phyloP scores from a whole-genome alignment of 1,140 invertebrate genomes.

The Dendroctonus ponderosae region DNA sequence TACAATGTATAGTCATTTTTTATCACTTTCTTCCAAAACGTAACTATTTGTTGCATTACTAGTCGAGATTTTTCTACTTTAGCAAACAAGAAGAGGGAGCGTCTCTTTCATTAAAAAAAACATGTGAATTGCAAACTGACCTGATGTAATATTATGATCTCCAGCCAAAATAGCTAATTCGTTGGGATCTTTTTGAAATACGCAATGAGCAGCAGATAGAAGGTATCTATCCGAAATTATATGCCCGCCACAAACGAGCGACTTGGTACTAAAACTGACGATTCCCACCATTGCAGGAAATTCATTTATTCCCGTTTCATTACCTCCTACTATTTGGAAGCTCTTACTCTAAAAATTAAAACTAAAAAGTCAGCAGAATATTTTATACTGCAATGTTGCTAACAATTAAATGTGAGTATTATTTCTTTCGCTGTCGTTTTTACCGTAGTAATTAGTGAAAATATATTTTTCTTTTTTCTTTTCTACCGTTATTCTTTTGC shows the following conservation, averaged over 20 bases:
- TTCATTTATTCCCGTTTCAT: constrained; percentile 60
- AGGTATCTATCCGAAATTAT: constrained; percentile 62
- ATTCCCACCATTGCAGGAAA: constrained; percentile 67
- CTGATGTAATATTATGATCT: constrained; percentile 40
- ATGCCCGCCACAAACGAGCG: constrained; percentile 63
- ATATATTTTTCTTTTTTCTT: too few species aligned
- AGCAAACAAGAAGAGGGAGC: too few species aligned
- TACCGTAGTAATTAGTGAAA: too few species aligned
- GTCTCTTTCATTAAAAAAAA: too few species aligned
- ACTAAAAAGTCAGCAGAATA: background rate
- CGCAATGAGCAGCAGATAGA: constrained; percentile 70
- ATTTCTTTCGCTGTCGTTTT: too few species aligned
- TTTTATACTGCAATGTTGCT: too few species aligned
- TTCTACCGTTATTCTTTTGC: too few species aligned
- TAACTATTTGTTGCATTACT: too few species aligned
- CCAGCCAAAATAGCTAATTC: constrained; percentile 58
- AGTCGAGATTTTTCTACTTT: too few species aligned
- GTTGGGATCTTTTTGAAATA: constrained; percentile 37
- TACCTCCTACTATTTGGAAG: constrained; percentile 60
- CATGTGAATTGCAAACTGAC: constrained; percentile 8
- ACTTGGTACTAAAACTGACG: constrained; percentile 47
- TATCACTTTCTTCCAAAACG: too few species aligned
- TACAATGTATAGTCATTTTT: constrained; percentile 35
- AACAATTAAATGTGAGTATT: too few species aligned
- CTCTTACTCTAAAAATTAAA: background rate